Percentiles rank a stretch among this genome's conserved stretches.
Evolutionary conservation across 2,113 vertebrate species (phyloP).

Genomic region (Nannospalax galili): DNA sequence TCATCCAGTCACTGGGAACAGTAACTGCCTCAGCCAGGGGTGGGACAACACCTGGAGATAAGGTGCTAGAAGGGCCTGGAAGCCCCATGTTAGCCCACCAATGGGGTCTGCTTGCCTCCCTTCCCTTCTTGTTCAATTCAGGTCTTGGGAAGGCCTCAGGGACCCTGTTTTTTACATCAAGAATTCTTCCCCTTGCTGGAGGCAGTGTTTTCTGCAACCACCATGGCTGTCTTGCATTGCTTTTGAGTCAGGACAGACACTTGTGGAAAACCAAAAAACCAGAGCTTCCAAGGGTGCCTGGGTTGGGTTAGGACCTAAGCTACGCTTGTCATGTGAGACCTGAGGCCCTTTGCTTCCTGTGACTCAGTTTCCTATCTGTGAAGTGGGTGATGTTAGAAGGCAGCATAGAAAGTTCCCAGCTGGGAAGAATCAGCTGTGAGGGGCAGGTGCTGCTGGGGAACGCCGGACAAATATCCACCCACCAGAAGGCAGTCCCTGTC

Average conservation of each 20-base stretch:
- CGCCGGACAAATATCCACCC: not conserved
- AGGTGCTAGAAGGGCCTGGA: not conserved
- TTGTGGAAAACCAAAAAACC: not conserved
- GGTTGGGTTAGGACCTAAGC: not conserved
- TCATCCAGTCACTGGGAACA: too few relatives aligned
- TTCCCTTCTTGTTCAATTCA: fast-evolving
- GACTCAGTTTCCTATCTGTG: conserved; percentile 22
- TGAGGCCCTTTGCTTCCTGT: fast-evolving
- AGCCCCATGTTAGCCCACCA: fast-evolving
- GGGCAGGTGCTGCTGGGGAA: fast-evolving
- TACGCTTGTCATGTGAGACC: fast-evolving
- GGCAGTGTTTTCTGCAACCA: not conserved
- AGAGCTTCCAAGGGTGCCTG: fast-evolving
- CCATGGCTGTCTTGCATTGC: fast-evolving
- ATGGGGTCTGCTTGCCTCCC: fast-evolving
- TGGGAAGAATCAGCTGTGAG: fast-evolving
- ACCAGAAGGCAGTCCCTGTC: fast-evolving
- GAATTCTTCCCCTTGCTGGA: not conserved
- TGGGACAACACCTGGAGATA: fast-evolving
- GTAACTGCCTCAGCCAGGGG: fast-evolving
- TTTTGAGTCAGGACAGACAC: not conserved
- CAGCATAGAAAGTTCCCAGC: fast-evolving
- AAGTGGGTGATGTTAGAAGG: not conserved
- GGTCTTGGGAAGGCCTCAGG: not conserved
- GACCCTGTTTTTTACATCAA: not conserved